Base-by-base conservation (phyloP, 1,140 invertebrate species). In the Notospermus geniculatus region DNA sequence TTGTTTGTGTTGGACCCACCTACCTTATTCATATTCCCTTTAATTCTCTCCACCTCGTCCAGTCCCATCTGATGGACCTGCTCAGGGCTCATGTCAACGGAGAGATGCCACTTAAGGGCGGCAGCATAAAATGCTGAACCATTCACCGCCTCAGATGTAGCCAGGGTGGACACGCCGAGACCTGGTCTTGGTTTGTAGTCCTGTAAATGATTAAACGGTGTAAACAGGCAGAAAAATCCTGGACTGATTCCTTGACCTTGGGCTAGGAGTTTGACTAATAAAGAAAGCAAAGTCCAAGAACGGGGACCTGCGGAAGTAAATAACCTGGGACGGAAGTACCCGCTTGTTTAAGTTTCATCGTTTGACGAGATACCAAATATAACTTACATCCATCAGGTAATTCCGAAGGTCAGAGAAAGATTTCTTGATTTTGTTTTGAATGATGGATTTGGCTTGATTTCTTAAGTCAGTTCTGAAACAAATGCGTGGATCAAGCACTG, bases 1-100 rank as follows among this genome's bases (percentile, higher is more conserved):
- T 4, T 7, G 4, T 36, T 36, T 4, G 15, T 15, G 32, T 7
- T 36, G 32, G 4, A 36, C 15, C 15, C 4, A 19, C 65, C 56
- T 43, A 81, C 71, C 64, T 73, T 65, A 22, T 71, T 59, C 71
- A 82, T 82, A 17, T 72, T 66, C 9, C 54, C 30, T 41, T 74
- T 63, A 43, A 82, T 82, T 22, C 78, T 66, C 9, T 64, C 64
- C 0, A 82, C 79, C 61, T 82, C 79, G 7, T 67, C 53, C 15
- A 79, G 57, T 13, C 81, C 80, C 54, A 80, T 64, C 7, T 77
- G 56, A 59, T 82, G 79, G 15, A 83, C 73, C 56, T 82, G 71
- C 19, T 72, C 58, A 1, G 79, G 71, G 1, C 69, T 71, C 61
- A 76, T 67, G 19, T 61, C 54, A 7, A 69, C 70, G 4, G 76